Conservation (phyloP, 2,888 invertebrate genomes). For the Pristionchus mayeri region DNA sequence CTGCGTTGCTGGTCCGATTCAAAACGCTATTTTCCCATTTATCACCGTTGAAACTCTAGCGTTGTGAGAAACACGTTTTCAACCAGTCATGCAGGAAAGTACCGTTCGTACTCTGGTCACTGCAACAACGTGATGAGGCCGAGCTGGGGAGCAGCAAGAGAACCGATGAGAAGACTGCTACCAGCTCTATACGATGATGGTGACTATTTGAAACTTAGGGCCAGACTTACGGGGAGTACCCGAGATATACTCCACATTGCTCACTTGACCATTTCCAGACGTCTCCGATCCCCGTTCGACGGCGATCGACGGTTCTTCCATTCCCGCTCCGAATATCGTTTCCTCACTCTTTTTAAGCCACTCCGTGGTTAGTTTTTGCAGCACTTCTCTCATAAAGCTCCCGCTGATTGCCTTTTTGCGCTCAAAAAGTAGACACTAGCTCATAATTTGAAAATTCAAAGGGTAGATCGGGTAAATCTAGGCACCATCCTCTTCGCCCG, state of each 20-base stretch:
- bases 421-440: no score
- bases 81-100: conserved; percentile 43
- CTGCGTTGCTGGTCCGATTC: conserved; percentile 18
- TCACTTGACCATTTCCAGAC: not conserved
- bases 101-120: conserved; percentile 74
- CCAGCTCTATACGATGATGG: conserved; percentile 74
- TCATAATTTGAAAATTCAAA: no score
- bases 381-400: no score
- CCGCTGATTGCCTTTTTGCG: no score
- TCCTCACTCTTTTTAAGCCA: conserved; percentile 47
- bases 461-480: no score
- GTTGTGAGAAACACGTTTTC: not conserved
- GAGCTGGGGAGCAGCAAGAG: conserved; percentile 72
- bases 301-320: not conserved
- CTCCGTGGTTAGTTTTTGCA: conserved; percentile 31
- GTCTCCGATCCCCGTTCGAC: not conserved
- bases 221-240: not conserved
- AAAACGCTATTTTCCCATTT: not conserved
- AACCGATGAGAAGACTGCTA: conserved; percentile 70
- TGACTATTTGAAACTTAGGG: conserved; percentile 47
- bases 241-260: not conserved
- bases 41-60: no score
- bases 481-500: conserved; percentile 76
- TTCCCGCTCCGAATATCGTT: not conserved
- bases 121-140: conserved; percentile 76